phyloP scores from a whole-genome alignment of 2,113 vertebrate species.

The Odocoileus hemionus region DNA sequence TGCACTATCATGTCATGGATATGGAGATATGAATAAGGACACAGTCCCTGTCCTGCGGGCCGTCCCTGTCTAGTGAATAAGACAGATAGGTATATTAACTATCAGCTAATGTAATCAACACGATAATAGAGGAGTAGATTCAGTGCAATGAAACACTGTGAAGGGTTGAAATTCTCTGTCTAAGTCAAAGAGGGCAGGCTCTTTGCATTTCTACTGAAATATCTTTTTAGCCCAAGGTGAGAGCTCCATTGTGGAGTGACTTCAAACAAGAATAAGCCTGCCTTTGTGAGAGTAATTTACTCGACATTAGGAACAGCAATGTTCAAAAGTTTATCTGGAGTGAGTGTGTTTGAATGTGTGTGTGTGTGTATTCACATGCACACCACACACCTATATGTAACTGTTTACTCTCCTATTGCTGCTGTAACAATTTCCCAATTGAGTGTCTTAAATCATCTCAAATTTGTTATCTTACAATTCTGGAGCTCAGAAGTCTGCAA shows the following conservation, averaged over 20 bases:
- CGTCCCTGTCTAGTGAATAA: neutral
- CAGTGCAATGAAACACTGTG: neutral
- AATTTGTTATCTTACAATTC: neutral
- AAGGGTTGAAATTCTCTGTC: neutral
- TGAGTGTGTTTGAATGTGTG: neutral
- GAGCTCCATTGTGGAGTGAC: neutral
- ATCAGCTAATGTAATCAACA: neutral
- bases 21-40: neutral
- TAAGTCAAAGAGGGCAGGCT: neutral
- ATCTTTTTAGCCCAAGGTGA: neutral
- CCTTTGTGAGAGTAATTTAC: neutral
- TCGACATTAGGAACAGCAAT: neutral
- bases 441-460: neutral
- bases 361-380: neutral
- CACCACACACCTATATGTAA: neutral
- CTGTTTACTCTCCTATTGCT: neutral
- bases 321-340: neutral
- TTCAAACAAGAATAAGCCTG: neutral
- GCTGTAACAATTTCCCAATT: neutral
- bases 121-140: neutral
- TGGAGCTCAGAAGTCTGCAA: neutral
- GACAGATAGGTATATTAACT: neutral
- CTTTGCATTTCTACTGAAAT: neutral
- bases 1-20: neutral
- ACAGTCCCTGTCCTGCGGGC: neutral